Evolutionary conservation across 1,140 invertebrate species (phyloP).

Genomic region (Camponotus floridanus): DNA sequence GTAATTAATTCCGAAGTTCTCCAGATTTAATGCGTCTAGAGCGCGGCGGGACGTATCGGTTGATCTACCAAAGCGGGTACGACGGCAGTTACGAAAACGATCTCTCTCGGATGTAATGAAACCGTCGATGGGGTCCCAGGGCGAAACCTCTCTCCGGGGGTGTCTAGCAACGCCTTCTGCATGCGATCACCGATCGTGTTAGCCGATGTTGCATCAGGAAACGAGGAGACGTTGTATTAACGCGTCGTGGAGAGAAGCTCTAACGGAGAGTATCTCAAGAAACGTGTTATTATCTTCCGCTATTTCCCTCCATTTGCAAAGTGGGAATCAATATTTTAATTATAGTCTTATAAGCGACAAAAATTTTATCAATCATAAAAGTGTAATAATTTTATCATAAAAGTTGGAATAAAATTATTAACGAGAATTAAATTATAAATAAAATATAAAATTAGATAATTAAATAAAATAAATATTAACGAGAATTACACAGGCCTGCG

Average conservation of each 20-base stretch:
- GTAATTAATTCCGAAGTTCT: slow-evolving; percentile 59
- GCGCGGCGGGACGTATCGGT: slow-evolving; percentile 43
- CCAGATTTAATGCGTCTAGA: slow-evolving; percentile 52
- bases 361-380: background rate
- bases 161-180: slow-evolving; percentile 34
- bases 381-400: background rate
- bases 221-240: slow-evolving; percentile 15
- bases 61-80: slow-evolving; percentile 14
- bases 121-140: slow-evolving; percentile 3
- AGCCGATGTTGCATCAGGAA: slow-evolving; percentile 8
- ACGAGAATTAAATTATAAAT: too few species aligned
- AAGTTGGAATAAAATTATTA: too few species aligned
- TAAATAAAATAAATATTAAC: too few species aligned
- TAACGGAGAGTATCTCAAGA: background rate
- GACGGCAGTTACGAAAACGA: slow-evolving; percentile 35
- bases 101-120: slow-evolving; percentile 42
- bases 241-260: background rate
- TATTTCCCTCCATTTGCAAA: background rate
- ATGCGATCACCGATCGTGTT: slow-evolving; percentile 39
- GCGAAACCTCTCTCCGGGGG: slow-evolving; percentile 19
- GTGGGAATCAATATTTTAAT: background rate
- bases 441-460: too few species aligned
- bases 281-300: too few species aligned
- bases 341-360: background rate
- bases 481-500: too few species aligned